Conservation (phyloP, 2,888 invertebrate genomes). For the Biston betularia region DNA sequence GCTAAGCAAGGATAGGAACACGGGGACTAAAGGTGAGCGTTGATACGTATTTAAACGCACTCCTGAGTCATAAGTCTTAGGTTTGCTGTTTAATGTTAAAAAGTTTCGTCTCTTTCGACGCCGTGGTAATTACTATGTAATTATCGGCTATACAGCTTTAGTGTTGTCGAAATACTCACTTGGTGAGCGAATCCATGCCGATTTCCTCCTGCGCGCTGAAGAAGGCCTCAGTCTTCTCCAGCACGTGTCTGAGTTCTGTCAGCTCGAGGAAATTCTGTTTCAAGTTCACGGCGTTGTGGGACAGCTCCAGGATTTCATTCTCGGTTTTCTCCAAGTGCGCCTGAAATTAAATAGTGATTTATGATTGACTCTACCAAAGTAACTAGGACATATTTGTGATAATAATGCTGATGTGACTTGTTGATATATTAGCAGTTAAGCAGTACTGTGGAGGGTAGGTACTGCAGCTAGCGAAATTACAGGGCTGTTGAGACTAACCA, state of each 20-base stretch:
- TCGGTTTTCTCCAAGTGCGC: slow-evolving; percentile 98
- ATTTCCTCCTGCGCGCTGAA: slow-evolving; percentile 93
- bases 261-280: slow-evolving; percentile 97
- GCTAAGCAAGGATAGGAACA: too few species aligned
- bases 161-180: slow-evolving; percentile 60
- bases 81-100: too few species aligned
- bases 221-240: slow-evolving; percentile 96
- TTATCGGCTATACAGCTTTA: not conserved
- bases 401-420: too few species aligned
- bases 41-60: too few species aligned
- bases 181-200: slow-evolving; percentile 88
- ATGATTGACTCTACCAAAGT: not conserved
- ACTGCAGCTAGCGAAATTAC: too few species aligned
- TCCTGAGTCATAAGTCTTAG: too few species aligned
- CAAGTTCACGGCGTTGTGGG: slow-evolving; percentile 96
- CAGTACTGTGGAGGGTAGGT: too few species aligned
- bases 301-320: slow-evolving; percentile 96
- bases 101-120: too few species aligned
- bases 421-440: too few species aligned
- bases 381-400: not conserved
- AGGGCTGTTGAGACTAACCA: too few species aligned
- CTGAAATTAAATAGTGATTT: slow-evolving; percentile 68
- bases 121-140: too few species aligned
- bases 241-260: slow-evolving; percentile 95
- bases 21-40: too few species aligned